A percentile compares a stretch with the other conserved stretches of the same genome.
These are phyloP conservation scores for Collichthys lucidus DNA, from an alignment of 2,113 vertebrate genomes.

Conservation along the genomic window DNA sequence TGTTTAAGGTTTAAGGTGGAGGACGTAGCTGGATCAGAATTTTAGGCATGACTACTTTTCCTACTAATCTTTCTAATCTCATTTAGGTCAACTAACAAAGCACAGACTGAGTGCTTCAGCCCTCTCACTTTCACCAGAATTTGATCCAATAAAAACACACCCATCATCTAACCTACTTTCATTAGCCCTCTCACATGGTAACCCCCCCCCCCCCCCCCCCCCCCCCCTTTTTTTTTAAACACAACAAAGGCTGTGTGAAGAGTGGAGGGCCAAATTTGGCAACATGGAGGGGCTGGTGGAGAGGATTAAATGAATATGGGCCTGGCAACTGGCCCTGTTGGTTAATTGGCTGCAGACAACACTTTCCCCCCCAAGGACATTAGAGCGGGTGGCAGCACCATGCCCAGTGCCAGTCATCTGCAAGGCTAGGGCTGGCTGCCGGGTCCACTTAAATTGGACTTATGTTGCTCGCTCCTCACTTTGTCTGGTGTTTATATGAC, in stretches of 20 bases:
- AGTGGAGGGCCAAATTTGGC: slow-evolving; percentile 48
- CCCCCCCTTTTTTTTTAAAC: not conserved
- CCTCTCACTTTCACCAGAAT: not conserved
- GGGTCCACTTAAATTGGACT: no score
- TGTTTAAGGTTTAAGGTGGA: not conserved
- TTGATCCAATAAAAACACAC: slow-evolving; percentile 1
- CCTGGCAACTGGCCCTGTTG: slow-evolving; percentile 62
- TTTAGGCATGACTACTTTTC: not conserved
- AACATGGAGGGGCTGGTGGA: slow-evolving; percentile 25
- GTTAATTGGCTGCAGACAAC: slow-evolving; percentile 67
- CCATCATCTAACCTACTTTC: slow-evolving; percentile 9
- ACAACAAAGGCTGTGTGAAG: slow-evolving; percentile 23
- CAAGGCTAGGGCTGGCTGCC: not conserved
- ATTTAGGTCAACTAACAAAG: not conserved
- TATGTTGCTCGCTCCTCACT: no score
- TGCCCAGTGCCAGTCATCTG: slow-evolving; percentile 49
- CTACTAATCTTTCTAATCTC: not conserved
- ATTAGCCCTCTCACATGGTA: slow-evolving; percentile 16
- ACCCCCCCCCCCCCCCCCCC: no score
- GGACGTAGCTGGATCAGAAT: not conserved
- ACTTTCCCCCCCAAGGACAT: slow-evolving; percentile 42
- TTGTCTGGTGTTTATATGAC: no score
- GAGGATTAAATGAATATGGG: slow-evolving; percentile 49
- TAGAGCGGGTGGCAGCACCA: slow-evolving; percentile 42
- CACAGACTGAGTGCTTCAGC: slow-evolving; percentile 12